Base-by-base conservation (phyloP, 2,797 vertebrate species). In the Microcaecilia unicolor region DNA sequence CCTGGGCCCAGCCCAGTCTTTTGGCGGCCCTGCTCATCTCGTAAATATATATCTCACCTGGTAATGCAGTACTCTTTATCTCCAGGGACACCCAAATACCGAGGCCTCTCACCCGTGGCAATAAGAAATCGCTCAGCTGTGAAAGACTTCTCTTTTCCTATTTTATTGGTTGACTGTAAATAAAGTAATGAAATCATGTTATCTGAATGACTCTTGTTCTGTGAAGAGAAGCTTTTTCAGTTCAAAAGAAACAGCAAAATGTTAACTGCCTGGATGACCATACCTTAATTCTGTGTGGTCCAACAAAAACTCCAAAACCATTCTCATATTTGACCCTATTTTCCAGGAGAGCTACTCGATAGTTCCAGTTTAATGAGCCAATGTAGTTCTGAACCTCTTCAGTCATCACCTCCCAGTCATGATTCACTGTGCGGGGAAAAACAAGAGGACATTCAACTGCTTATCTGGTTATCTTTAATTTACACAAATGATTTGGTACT, bases 21-120 rank as follows among this genome's bases (percentile, higher is more conserved):
- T n/a, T n/a, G n/a, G n/a, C n/a, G n/a, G n/a, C n/a, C n/a, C n/a
- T n/a, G n/a, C n/a, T n/a, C n/a, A n/a, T n/a, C n/a, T n/a, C n/a
- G n/a, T n/a, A n/a, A n/a, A n/a, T n/a, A n/a, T n/a, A n/a, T n/a
- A n/a, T 44, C 47, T 64, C 49, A 89, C 85, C 89, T 89, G 73
- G 76, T 92, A 26, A 88, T 75, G 58, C 89, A 90, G 58, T 77
- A 71, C 16, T 92, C 80, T 35, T 48, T 78, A 51, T 80, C 87
- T 18, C 86, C 89, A 5, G 75, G 79, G 45, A 89, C 55, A 26
- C 51, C 78, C 41, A 68, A 50, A 43, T 86, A 90, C 11, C 78
- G 77, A 2, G 83, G 84, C 15, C 76, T 67, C 48, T 87, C 85
- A 41, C 89, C 88, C 2, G 86, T 87, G 9, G 87, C 83, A 20